Evolutionary conservation across 2,797 vertebrate genomes (phyloP).

Genomic region (Manis javanica): DNA sequence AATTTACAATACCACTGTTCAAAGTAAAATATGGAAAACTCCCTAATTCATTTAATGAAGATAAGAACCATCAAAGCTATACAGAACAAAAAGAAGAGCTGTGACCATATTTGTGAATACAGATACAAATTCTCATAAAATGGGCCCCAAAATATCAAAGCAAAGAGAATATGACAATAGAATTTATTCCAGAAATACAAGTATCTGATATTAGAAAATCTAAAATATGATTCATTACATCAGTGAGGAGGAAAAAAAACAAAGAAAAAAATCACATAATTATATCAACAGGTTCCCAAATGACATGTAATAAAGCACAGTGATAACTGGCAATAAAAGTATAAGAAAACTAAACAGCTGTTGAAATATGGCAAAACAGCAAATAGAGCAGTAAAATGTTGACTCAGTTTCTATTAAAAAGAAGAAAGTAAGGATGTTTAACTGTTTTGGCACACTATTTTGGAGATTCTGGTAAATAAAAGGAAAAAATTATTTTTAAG

Average conservation of each 20-base stretch:
- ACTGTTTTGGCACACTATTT: not conserved
- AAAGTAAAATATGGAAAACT: not conserved
- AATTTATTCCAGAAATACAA: not conserved
- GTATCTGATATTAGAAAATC: not conserved
- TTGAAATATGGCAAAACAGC: not conserved
- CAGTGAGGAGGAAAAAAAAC: not conserved
- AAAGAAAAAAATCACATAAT: not conserved
- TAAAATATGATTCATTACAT: not conserved
- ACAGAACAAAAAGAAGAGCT: not conserved
- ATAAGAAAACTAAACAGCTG: not conserved
- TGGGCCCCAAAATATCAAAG: not conserved
- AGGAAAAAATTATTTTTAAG: not conserved
- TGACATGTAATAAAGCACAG: not conserved
- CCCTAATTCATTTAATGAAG: not conserved
- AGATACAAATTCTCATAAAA: not conserved
- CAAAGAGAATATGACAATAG: not conserved
- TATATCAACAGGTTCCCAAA: not conserved
- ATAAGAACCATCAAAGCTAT: not conserved
- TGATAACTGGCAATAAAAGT: not conserved
- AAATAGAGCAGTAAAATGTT: not conserved
- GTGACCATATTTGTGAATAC: not conserved
- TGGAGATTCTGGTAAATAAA: not conserved
- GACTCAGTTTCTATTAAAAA: not conserved
- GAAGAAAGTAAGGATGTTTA: not conserved
- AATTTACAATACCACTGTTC: not conserved